Evolutionary conservation across 2,797 vertebrate genomes (phyloP), one percentile per base, ranked within the genome.

Genomic region (Malacoraja senta): DNA sequence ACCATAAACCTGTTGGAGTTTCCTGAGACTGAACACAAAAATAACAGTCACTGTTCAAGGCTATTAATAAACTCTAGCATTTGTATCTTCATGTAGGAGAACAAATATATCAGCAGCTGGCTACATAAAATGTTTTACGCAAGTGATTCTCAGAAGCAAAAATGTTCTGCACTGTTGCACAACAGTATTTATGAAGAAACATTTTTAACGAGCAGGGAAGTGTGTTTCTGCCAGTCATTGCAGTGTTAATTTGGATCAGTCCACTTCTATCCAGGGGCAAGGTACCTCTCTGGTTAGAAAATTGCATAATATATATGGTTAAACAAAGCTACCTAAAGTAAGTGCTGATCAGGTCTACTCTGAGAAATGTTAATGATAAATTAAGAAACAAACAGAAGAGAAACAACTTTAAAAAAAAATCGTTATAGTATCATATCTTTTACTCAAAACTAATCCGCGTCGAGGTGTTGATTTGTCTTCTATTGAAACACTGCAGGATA

Each of bases 181-280:
- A 38, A 26, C 65, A 7, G 65, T 10, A 38, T 13, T 35, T 53
- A 74, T 15, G 24, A 3, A 24, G 29, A 38, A 91, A 91, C 21
- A 74, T 72, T 32, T 21, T 35, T 88, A 63, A 88, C 65, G 1
- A 35, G n/a, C 17, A 21, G 19, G 63, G n/a, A 35, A 88, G 21
- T 32, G 0, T 68, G 61, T 68, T 68, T 24, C 10, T 74, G 53
- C 68, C 35, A 53, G 29, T 72, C 90, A 38, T 32, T 65, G 3
- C 9, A 38, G 35, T 19, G 10, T 74, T 32, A 65, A 91, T 53
- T 29, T 72, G 90, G 90, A 91, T 74, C 68, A 91, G 32, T 91
- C 90, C 90, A 91, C 24, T 74, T 44, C 44, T 91, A 72, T 38
- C 35, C 44, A 65, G 38, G 68, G 68, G 90, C 53, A 71, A 91